Evolutionary conservation across 2,888 invertebrate genomes (phyloP).

Genomic region (Phortica okadai): DNA sequence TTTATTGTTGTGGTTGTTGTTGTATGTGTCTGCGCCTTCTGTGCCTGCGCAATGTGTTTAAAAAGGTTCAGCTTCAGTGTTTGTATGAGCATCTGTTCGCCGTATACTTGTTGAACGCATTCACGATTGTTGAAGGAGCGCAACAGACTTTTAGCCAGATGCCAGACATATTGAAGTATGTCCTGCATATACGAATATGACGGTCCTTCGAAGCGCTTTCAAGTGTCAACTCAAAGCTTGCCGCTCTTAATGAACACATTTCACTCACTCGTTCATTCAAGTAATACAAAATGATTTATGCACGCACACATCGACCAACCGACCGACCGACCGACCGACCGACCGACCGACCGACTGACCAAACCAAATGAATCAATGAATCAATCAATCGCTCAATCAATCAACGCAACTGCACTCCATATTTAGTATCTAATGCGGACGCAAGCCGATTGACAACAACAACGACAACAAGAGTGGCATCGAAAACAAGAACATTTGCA

Average conservation of each 20-base stretch:
- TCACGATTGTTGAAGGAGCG: not conserved
- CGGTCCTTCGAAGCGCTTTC: too few species aligned
- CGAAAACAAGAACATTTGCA: not conserved
- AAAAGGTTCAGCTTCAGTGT: not conserved
- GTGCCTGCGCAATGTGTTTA: not conserved
- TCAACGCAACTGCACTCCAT: not conserved
- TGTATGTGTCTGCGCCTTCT: not conserved
- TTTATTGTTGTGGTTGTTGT: not conserved
- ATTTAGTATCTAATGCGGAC: not conserved
- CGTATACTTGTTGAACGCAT: constrained; percentile 14
- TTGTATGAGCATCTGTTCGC: constrained; percentile 17
- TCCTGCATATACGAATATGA: too few species aligned
- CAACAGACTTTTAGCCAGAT: not conserved
- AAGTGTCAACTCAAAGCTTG: too few species aligned
- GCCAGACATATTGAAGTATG: not conserved
- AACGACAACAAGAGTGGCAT: not conserved
- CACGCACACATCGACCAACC: too few species aligned
- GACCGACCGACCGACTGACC: not conserved
- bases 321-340: not conserved
- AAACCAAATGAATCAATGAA: not conserved
- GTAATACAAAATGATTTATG: too few species aligned
- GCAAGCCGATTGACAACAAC: constrained; percentile 8
- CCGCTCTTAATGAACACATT: too few species aligned
- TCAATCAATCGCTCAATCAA: not conserved
- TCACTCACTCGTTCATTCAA: too few species aligned